Conservation (phyloP, 2,797 vertebrate species). For the Hydrolagus colliei region DNA sequence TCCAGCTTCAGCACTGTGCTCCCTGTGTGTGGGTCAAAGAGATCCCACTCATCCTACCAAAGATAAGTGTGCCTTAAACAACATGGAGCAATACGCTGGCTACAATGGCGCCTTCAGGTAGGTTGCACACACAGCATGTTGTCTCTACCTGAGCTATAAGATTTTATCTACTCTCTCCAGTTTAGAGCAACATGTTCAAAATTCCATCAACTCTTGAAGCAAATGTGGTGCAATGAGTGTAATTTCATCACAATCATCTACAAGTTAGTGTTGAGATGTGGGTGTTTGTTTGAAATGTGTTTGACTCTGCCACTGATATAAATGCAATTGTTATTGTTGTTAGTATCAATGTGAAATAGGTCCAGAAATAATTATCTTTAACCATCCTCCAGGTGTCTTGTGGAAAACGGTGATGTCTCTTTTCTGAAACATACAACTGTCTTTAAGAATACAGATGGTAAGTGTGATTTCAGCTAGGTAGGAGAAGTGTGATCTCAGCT, state of each 20-base stretch:
- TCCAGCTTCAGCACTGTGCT: conserved; percentile 10
- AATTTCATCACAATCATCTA: too few relatives aligned
- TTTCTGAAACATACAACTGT: conserved; percentile 26
- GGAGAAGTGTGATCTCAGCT: background rate
- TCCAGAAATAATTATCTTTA: too few relatives aligned
- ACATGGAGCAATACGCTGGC: conserved; percentile 16
- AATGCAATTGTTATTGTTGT: too few relatives aligned
- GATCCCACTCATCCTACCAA: background rate
- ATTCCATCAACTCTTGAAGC: too few relatives aligned
- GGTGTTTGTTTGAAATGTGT: too few relatives aligned
- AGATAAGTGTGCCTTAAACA: background rate
- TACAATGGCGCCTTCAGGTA: conserved; percentile 32
- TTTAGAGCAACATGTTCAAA: too few relatives aligned
- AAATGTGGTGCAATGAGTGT: too few relatives aligned
- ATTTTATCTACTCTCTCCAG: too few relatives aligned
- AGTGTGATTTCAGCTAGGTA: background rate
- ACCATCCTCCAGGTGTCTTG: conserved; percentile 26
- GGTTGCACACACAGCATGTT: too few relatives aligned
- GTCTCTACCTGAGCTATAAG: too few relatives aligned
- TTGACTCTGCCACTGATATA: too few relatives aligned
- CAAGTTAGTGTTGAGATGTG: background rate
- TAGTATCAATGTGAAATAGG: background rate
- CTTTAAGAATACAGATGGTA: conserved; percentile 33
- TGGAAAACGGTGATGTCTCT: conserved; percentile 27
- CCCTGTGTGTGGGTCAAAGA: background rate